Evolutionary conservation across 1,140 invertebrate species (phyloP).

Genomic region (Drosophila willistoni): DNA sequence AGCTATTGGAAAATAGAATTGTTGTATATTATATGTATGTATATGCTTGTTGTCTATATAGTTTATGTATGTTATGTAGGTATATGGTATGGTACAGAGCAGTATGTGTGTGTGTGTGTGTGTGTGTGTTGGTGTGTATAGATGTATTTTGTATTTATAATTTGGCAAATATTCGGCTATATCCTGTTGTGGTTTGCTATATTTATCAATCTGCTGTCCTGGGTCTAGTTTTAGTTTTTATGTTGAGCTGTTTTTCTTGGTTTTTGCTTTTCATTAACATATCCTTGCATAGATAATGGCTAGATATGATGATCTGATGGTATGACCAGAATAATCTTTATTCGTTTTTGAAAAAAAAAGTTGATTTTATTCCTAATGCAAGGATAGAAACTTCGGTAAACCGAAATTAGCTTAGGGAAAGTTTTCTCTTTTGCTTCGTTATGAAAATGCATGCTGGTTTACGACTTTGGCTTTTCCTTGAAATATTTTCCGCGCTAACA

Average conservation of each 20-base stretch:
- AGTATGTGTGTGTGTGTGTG: constrained; percentile 23
- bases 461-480: constrained; percentile 70
- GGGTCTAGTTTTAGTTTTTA: constrained; percentile 29
- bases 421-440: constrained; percentile 20
- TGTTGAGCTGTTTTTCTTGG: constrained; percentile 32
- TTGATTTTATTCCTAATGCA: not conserved
- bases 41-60: constrained; percentile 4
- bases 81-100: constrained; percentile 58
- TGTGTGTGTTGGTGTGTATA: constrained; percentile 9
- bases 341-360: no score
- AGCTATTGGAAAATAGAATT: constrained; percentile 70
- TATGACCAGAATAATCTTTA: no score
- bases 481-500: constrained; percentile 51
- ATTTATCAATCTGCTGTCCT: constrained; percentile 19
- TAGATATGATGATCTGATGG: no score
- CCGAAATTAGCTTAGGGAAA: not conserved
- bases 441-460: constrained; percentile 79
- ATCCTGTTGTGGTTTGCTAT: constrained; percentile 22
- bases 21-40: constrained; percentile 13
- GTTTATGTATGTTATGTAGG: not conserved
- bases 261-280: not conserved
- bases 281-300: not conserved
- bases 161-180: constrained; percentile 71
- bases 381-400: not conserved
- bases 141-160: constrained; percentile 32